Base-by-base conservation (phyloP, 2,113 vertebrate species). In the Albula glossodonta region DNA sequence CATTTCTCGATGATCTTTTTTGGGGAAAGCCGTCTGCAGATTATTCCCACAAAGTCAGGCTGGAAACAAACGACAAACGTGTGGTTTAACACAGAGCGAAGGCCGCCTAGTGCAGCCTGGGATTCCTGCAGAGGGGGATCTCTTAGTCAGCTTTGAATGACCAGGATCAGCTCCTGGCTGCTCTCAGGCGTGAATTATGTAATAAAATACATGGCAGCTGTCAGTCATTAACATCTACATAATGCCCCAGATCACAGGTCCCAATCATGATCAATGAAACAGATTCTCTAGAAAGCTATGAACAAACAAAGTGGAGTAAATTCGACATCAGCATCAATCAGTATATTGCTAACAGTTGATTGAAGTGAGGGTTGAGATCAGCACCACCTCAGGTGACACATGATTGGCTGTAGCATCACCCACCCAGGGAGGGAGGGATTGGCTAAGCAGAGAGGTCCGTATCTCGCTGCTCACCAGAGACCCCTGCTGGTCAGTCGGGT, bases 1-100 rank as follows among this genome's bases (percentile, higher is more conserved):
- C 97, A 99, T 91, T 98, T 98, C 93, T 99, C 97, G 1, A 98
- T 96, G 70, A 97, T 97, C 89, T 96, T 97, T 92, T 97, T 98
- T 9, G 97, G 97, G 0, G 97, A 98, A 13, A 98, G 95, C 25
- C 97, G 97, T 84, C 97, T 95, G 87, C 97, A 98, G 90, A 98
- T 98, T 88, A 98, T 98, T 51, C 97, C 97, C 0, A 98, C 97
- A 74, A 96, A 98, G 82, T 98, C 97, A 0, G 97, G 89, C 97
- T 98, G 91, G 13, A 41, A 89, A 88, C 41, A 22, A 50, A 31
- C 83, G 60, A 80, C 11, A 79, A 80, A 79, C 41, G 78, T 79
- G 13, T 19, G 48, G 77, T 74, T n/a, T 19, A 31, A 31, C 70
- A 31, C 70, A 74, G 25, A 10, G 12, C 7, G 53, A n/a, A 74